Base-by-base conservation (phyloP, 2,797 vertebrate species). In the Salmo trutta region DNA sequence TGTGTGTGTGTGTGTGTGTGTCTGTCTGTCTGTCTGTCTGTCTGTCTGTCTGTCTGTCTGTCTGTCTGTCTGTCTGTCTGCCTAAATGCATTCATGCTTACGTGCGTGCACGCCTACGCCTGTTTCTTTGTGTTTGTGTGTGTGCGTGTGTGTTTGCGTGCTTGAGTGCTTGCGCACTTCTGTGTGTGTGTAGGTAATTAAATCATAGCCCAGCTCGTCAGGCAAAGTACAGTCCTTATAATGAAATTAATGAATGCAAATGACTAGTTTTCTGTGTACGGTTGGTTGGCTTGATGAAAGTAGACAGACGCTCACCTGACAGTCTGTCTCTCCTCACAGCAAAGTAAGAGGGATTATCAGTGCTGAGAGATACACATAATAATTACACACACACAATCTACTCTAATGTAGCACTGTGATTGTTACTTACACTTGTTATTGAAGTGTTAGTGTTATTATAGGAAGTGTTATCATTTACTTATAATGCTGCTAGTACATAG, bases 151-250 rank as follows among this genome's bases (percentile, higher is more conserved):
- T 75, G 19, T 6, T 5, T 16, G 3, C 3, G 89, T 92, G 92
- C 85, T 81, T 82, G 64, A 76, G 70, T 90, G 88, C 82, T 29
- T 29, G 29, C 29, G 29, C 0, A 2, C 24, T 24, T 24, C 24
- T 24, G 64, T 76, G 56, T 83, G 80, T 90, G 93, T 91, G 90
- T 94, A 93, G 93, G 88, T 94, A 95, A 95, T 93, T 93, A 92
- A 92, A 95, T 95, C 85, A 86, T 81, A 89, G 82, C 87, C 91
- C 90, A 88, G 90, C 89, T 91, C 90, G 79, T 73, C 91, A 88
- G 90, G 80, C 79, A 82, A 80, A 76, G 73, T 75, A 75, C 73
- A 90, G 82, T 78, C 90, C 84, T 91, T 76, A 87, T 73, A 78
- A 66, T 75, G 75, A 81, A 86, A 88, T 87, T 88, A 88, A 91